phyloP scores from a whole-genome alignment of 1,140 invertebrate genomes.

The Drosophila ambigua region DNA sequence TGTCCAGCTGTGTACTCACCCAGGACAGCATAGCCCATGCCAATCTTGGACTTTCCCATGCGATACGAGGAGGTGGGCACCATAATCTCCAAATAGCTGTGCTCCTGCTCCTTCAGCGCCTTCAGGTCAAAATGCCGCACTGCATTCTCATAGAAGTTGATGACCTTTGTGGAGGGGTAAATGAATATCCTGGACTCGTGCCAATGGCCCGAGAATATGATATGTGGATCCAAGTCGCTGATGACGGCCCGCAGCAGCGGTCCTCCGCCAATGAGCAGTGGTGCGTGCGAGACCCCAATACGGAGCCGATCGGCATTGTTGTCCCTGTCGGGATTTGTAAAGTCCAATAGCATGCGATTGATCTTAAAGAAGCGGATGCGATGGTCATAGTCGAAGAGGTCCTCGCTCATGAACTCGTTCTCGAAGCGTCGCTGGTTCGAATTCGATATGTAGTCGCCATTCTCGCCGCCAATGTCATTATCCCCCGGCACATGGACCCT shows the following conservation, averaged over 20 bases:
- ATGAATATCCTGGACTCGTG: slow-evolving; percentile 87
- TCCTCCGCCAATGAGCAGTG: slow-evolving; percentile 87
- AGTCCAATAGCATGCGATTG: slow-evolving; percentile 87
- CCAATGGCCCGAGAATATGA: slow-evolving; percentile 94
- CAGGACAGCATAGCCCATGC: slow-evolving; percentile 92
- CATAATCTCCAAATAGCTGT: slow-evolving; percentile 91
- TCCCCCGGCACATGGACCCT: slow-evolving; percentile 95
- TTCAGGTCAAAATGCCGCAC: slow-evolving; percentile 82
- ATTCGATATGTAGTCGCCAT: slow-evolving; percentile 88
- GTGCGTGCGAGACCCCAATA: slow-evolving; percentile 89
- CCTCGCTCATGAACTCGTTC: slow-evolving; percentile 89
- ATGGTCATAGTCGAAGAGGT: slow-evolving; percentile 86
- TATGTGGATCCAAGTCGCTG: slow-evolving; percentile 86
- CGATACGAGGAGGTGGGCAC: slow-evolving; percentile 97
- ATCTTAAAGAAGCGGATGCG: slow-evolving; percentile 86
- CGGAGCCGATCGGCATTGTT: slow-evolving; percentile 86
- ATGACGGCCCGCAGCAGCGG: slow-evolving; percentile 87
- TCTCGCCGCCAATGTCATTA: slow-evolving; percentile 97
- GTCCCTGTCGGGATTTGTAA: slow-evolving; percentile 85
- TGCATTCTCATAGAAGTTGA: slow-evolving; percentile 83
- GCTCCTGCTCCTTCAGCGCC: slow-evolving; percentile 80
- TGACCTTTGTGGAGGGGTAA: slow-evolving; percentile 73
- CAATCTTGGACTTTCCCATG: slow-evolving; percentile 94
- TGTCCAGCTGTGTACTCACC: slow-evolving; percentile 86
- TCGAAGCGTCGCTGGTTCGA: slow-evolving; percentile 92